Percentiles rank a stretch among this genome's conserved stretches.
These are phyloP conservation scores for Tauraco erythrolophus DNA, from an alignment of 2,113 vertebrate genomes.

Conservation along the genomic window DNA sequence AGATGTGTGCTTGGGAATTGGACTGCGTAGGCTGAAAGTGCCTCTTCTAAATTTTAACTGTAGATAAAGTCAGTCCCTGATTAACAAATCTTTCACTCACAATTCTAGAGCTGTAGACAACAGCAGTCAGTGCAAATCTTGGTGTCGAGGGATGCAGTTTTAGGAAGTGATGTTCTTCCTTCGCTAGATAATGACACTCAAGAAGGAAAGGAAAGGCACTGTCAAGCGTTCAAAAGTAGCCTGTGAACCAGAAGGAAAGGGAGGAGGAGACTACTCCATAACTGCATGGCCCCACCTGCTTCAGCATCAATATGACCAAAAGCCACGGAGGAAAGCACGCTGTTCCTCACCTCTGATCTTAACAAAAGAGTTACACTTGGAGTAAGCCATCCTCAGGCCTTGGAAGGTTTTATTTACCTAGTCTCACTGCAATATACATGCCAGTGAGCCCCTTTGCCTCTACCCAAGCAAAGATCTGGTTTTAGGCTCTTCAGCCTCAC, in stretches of 20 bases:
- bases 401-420: neutral
- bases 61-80: neutral
- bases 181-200: neutral
- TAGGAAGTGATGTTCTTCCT: conserved; percentile 4
- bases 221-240: neutral
- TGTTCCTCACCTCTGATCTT: neutral
- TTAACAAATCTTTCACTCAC: neutral
- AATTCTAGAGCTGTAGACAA: neutral
- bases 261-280: accelerated
- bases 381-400: neutral
- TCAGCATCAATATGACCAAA: neutral
- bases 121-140: neutral
- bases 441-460: neutral
- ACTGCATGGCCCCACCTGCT: neutral
- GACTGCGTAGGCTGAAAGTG: neutral
- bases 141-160: neutral
- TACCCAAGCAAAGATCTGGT: neutral
- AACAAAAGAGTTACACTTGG: neutral
- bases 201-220: neutral
- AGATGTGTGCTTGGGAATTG: neutral
- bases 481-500: neutral
- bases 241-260: neutral
- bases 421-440: neutral
- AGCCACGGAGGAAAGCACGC: neutral
- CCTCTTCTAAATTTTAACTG: neutral